Conservation (phyloP, 2,888 invertebrate genomes). For the Metallyticus violacea region DNA sequence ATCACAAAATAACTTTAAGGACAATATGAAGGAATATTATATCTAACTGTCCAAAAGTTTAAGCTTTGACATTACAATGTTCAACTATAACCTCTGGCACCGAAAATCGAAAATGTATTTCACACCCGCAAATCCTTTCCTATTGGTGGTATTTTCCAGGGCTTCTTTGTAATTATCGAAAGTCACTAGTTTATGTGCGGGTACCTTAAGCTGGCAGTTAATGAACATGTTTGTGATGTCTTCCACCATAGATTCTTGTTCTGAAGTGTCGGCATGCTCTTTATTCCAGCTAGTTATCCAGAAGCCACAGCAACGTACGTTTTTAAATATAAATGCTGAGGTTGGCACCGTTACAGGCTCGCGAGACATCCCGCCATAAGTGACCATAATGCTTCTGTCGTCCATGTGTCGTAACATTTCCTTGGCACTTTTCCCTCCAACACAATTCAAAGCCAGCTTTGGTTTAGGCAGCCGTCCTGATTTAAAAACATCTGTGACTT, state of each 20-base stretch:
- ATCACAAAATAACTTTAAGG: no score
- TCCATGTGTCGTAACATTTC: conserved; percentile 75
- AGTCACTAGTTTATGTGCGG: conserved; percentile 66
- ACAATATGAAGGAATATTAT: no score
- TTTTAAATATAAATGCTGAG: conserved; percentile 78
- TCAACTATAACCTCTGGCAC: not conserved
- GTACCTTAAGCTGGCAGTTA: conserved; percentile 67
- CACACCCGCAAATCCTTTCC: conserved; percentile 71
- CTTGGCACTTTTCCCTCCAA: conserved; percentile 86
- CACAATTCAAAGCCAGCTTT: conserved; percentile 86
- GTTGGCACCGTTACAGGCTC: conserved; percentile 81
- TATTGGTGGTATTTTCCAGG: conserved; percentile 63
- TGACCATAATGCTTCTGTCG: conserved; percentile 76
- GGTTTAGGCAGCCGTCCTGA: conserved; percentile 60
- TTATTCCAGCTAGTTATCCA: conserved; percentile 89
- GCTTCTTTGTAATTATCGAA: conserved; percentile 73
- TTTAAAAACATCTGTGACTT: conserved; percentile 61
- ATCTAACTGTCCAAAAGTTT: no score
- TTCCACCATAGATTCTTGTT: conserved; percentile 70
- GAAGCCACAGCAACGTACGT: conserved; percentile 77
- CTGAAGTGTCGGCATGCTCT: conserved; percentile 53
- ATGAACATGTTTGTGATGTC: conserved; percentile 70
- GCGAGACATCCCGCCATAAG: conserved; percentile 93
- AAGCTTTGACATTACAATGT: no score
- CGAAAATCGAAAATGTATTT: conserved; percentile 68